These are phyloP conservation scores for Aspidiotus destructor DNA, from an alignment of 2,888 invertebrate genomes.

Conservation along the genomic window DNA sequence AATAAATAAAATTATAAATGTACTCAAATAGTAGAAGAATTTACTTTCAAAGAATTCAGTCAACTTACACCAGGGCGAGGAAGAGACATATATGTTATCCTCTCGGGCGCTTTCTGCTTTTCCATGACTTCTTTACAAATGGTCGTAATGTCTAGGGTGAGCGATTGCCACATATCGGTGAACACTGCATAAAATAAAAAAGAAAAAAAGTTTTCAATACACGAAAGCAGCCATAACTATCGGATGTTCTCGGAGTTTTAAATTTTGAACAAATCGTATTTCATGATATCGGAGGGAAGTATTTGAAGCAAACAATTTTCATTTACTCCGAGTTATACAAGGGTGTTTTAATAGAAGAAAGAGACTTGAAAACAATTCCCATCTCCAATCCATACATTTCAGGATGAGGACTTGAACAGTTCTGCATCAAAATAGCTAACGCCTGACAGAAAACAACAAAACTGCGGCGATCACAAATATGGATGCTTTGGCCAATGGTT, in stretches of 20 bases:
- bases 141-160: conserved; percentile 81
- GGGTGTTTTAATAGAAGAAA: too few relatives aligned
- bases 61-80: conserved; percentile 81
- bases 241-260: background rate
- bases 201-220: conserved; percentile 4
- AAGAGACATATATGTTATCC: conserved; percentile 82
- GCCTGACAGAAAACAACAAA: too few relatives aligned
- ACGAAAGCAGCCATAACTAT: background rate
- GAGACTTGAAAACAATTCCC: background rate
- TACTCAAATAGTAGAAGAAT: conserved; percentile 1
- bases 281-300: background rate
- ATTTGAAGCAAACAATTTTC: background rate
- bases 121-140: conserved; percentile 75
- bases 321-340: too few relatives aligned
- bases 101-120: conserved; percentile 54
- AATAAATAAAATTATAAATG: conserved; percentile 19
- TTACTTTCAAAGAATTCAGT: background rate
- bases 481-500: too few relatives aligned
- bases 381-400: background rate
- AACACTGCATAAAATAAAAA: conserved; percentile 52
- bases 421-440: background rate
- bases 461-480: too few relatives aligned
- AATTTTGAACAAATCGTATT: background rate
- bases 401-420: too few relatives aligned
- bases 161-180: conserved; percentile 89